Evolutionary conservation across 2,888 invertebrate species (phyloP), one percentile per base, ranked within the genome.

Genomic region (Eulithis prunata): DNA sequence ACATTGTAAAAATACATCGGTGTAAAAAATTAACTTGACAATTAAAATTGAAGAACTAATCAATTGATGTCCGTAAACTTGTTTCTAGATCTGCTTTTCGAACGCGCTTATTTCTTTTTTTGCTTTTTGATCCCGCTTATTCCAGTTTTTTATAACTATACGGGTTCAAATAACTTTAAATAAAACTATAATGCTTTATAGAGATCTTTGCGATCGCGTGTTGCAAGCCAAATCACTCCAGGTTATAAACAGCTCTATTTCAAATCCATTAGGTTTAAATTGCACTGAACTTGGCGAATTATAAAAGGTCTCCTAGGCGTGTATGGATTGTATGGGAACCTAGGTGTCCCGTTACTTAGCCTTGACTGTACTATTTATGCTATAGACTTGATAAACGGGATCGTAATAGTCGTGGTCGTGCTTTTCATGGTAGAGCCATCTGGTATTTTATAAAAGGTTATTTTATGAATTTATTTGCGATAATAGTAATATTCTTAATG

Each of bases 291-390:
- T 21, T 47, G 7, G 21, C 2, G 11, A 54, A 4, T 8, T 59
- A 43, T 64, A 49, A 21, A 56, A 59, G 56, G 36, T 52, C 6
- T 58, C 60, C 32, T 53, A 54, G 59, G 14, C 36, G n/a, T 56
- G 43, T 56, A 62, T 59, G 52, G 52, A 36, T 60, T 62, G 62
- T 58, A 54, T 59, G 62, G 72, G 62, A 64, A 62, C 63, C 65
- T 62, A 64, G 71, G 59, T 47, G 56, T 69, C 66, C 78, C 78
- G 78, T 77, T 78, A 77, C 41, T 58, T 58, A 54, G 58, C 63
- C 58, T 43, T 68, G 64, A 21, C 69, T 63, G 64, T 59, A 43
- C 51, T 54, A 49, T 55, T 59, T 49, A 59, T 57, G 41, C 52
- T 41, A 53, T 54, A 12, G 54, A 68, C 71, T 72, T 57, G 52